Conservation (phyloP, 2,888 invertebrate genomes). For the Andrena haemorrhoa region DNA sequence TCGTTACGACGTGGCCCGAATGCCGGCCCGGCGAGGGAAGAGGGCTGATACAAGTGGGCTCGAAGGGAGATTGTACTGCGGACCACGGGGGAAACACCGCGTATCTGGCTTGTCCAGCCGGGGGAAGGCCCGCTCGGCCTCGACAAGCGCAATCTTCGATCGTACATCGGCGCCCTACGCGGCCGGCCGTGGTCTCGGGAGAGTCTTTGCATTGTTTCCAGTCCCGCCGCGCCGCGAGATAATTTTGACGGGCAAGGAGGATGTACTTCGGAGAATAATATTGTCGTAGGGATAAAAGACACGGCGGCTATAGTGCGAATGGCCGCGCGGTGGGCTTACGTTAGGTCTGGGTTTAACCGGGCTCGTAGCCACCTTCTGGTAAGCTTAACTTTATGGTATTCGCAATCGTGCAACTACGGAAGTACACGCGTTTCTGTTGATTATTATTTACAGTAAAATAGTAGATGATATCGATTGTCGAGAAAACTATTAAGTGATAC, state of each 20-base stretch:
- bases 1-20: slow-evolving; percentile 69
- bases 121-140: slow-evolving; percentile 19
- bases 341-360: neutral
- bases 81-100: slow-evolving; percentile 40
- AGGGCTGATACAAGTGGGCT: slow-evolving; percentile 47
- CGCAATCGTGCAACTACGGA: too few relatives aligned
- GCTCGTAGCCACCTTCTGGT: too few relatives aligned
- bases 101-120: slow-evolving; percentile 61
- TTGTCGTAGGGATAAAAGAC: neutral
- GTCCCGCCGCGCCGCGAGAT: slow-evolving; percentile 13
- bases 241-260: slow-evolving; percentile 9
- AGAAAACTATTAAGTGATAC: too few relatives aligned
- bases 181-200: slow-evolving; percentile 7
- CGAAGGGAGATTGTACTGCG: slow-evolving; percentile 59
- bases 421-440: too few relatives aligned
- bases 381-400: too few relatives aligned
- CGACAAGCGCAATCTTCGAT: slow-evolving; percentile 54
- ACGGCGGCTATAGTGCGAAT: neutral
- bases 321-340: neutral
- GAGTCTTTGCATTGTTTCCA: slow-evolving; percentile 49
- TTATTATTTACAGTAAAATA: too few relatives aligned
- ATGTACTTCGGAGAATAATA: slow-evolving; percentile 12
- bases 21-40: slow-evolving; percentile 30
- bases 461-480: too few relatives aligned
- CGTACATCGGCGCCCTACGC: slow-evolving; percentile 37